phyloP scores from a whole-genome alignment of 1,140 invertebrate genomes.

The Pinna nobilis region DNA sequence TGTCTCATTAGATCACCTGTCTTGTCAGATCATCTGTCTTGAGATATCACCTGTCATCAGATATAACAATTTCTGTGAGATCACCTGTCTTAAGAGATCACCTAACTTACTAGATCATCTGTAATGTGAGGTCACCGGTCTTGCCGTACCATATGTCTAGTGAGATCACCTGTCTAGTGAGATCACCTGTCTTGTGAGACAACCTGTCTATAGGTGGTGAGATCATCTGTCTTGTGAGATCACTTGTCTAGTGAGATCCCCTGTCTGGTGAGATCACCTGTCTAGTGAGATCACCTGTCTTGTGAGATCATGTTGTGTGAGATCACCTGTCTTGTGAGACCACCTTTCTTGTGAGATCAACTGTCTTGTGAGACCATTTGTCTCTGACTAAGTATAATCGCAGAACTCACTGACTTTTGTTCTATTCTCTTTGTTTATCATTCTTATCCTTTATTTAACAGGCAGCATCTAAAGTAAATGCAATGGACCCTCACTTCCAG shows the following conservation, averaged over 20 bases:
- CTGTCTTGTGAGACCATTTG: not conserved
- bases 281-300: not conserved
- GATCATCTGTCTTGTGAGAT: no score
- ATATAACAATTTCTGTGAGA: no score
- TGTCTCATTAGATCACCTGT: not conserved
- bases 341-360: not conserved
- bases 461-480: conserved; percentile 48
- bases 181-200: not conserved
- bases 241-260: no score
- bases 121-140: not conserved
- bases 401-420: not conserved
- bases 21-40: not conserved
- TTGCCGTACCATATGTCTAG: not conserved
- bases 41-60: no score
- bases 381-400: not conserved
- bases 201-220: not conserved
- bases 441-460: not conserved
- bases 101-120: not conserved
- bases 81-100: no score
- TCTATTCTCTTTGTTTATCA: not conserved
- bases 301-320: not conserved
- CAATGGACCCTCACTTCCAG: conserved; percentile 24
- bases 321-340: not conserved
- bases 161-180: not conserved
- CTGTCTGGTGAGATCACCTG: not conserved